Evolutionary conservation across 2,888 invertebrate genomes (phyloP), one percentile per base, ranked within the genome.

Genomic region (Pheosia tremula): DNA sequence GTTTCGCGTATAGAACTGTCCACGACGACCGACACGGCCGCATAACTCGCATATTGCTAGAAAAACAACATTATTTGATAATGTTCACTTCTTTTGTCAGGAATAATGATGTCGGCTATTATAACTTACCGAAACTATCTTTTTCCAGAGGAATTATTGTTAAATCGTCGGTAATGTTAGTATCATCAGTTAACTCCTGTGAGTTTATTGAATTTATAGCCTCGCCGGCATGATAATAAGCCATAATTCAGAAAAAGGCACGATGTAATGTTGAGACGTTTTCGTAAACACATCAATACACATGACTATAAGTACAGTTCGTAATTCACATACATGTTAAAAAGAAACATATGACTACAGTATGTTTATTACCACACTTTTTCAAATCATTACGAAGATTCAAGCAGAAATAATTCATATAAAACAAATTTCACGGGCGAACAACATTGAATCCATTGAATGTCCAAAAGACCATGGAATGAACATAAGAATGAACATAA

Each of bases 71-170:
- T 11, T 60, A 60, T 62, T 59, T 66, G 24, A 56, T 53, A 59
- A 56, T 58, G 61, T 45, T 55, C 11, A 24, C 24, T 5, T n/a
- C 4, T 7, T 24, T 36, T 52, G 24, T 13, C 49, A 43, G 39
- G 5, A 43, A 9, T 4, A 9, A 43, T 10, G 39, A 36, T 38
- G 11, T 56, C 43, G 24, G 7, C 8, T 6, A 56, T 4, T 57
- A 56, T 54, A 11, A 54, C 59, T 95, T 94, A 97, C 98, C 97
- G 94, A 97, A 98, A 89, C 97, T 97, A 88, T 98, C 97, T 90
- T 97, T 97, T 88, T 96, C 96, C 82, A 98, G 96, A 60, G 98
- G 98, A 90, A 98, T 96, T 81, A 97, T 97, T 69, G 97, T 96
- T 66, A 97, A 95, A 93, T 98, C 97, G 65, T 93, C 93, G 43